A percentile compares a stretch with the other conserved stretches of the same genome.
phyloP scores from a whole-genome alignment of 1,140 invertebrate species.

The Brachionus calyciflorus region DNA sequence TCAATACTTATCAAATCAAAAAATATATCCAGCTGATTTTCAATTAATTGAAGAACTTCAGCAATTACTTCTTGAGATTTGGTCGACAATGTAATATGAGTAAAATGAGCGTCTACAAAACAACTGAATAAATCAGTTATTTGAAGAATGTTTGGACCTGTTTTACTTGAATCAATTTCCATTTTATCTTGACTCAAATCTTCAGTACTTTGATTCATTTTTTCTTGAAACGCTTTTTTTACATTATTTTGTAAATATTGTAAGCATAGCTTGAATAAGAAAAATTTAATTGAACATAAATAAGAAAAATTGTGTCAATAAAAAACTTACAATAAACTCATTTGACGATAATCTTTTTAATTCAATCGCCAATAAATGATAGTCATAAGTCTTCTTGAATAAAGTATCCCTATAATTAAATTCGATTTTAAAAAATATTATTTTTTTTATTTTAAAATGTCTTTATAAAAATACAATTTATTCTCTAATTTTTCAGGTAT shows the following conservation, averaged over 20 bases:
- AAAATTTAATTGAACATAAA: background rate
- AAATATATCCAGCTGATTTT: slow-evolving; percentile 41
- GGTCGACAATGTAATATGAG: slow-evolving; percentile 20
- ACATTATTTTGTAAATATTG: slow-evolving; percentile 42
- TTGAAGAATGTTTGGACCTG: slow-evolving; percentile 1
- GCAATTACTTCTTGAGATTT: slow-evolving; percentile 38
- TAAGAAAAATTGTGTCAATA: background rate
- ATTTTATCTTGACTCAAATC: slow-evolving; percentile 37
- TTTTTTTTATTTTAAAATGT: no score
- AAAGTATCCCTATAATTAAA: background rate
- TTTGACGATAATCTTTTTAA: slow-evolving; percentile 24
- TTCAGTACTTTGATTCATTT: background rate
- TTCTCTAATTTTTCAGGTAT: background rate
- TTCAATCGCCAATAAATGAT: background rate
- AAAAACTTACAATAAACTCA: slow-evolving; percentile 43
- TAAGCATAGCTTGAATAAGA: slow-evolving; percentile 22
- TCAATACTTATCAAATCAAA: slow-evolving; percentile 42
- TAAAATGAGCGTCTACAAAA: slow-evolving; percentile 47
- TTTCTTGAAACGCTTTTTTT: slow-evolving; percentile 20
- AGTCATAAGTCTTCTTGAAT: slow-evolving; percentile 37
- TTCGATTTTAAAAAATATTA: background rate
- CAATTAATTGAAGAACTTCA: slow-evolving; percentile 39
- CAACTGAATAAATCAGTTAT: slow-evolving; percentile 35
- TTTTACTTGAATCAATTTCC: slow-evolving; percentile 8
- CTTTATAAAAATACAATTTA: no score